Evolutionary conservation across 2,113 vertebrate genomes (phyloP).

Genomic region (Rhinichthys klamathensis): DNA sequence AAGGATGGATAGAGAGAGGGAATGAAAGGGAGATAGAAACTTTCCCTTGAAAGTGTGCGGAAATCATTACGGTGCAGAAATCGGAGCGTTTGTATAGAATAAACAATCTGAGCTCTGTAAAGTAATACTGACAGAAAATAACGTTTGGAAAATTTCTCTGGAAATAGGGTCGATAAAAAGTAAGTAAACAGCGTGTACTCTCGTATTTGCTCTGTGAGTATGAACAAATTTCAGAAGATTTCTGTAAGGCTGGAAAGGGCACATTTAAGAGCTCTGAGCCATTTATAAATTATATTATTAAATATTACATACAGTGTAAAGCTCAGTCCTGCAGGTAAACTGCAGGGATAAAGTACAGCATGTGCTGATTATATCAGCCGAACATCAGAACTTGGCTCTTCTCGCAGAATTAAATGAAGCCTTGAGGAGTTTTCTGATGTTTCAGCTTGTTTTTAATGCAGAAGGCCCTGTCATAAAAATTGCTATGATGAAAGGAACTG

Average conservation of each 20-base stretch:
- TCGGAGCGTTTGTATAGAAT: slow-evolving; percentile 7
- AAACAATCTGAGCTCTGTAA: slow-evolving; percentile 21
- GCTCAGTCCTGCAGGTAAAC: slow-evolving; percentile 1
- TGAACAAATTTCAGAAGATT: not conserved
- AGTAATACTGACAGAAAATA: slow-evolving; percentile 22
- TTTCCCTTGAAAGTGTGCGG: slow-evolving; percentile 5
- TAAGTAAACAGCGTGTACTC: slow-evolving; percentile 16
- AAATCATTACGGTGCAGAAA: slow-evolving; percentile 23
- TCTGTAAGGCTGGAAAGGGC: not conserved
- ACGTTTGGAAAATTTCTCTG: slow-evolving; percentile 26
- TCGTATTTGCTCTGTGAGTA: slow-evolving; percentile 8
- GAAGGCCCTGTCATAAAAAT: slow-evolving; percentile 32
- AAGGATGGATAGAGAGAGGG: slow-evolving; percentile 35
- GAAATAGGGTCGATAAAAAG: slow-evolving; percentile 17
- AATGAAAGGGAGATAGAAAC: slow-evolving; percentile 26
- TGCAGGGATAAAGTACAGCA: not conserved
- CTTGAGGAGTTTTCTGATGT: slow-evolving; percentile 37
- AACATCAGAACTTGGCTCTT: slow-evolving; percentile 38
- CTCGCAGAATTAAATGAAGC: slow-evolving; percentile 40
- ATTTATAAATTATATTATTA: slow-evolving; percentile 30
- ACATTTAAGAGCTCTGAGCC: not conserved
- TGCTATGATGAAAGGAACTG: slow-evolving; percentile 26
- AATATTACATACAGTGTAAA: slow-evolving; percentile 11
- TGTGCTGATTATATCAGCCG: slow-evolving; percentile 26
- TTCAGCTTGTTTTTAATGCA: slow-evolving; percentile 40